Evolutionary conservation across 2,888 invertebrate genomes (phyloP), one percentile per base, ranked within the genome.

Genomic region (Thumatha senex): DNA sequence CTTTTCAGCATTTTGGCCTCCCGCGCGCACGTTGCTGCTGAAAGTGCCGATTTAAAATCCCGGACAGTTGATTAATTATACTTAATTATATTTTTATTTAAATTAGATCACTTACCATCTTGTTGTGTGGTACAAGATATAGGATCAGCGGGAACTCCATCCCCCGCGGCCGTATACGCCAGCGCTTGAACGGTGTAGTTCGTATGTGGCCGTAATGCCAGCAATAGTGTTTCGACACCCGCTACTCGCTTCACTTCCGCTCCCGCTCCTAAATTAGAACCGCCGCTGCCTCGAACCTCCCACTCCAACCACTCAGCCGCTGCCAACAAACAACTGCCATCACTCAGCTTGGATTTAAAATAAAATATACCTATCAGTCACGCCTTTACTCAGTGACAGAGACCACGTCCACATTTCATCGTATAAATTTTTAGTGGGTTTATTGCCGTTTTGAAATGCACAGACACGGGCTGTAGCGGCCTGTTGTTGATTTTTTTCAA

Each of bases 121-220:
- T 97, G 96, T 67, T 96, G 95, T 2, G 97, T 98, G 54, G 93
- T 93, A 77, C 97, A 96, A 86, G 94, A 95, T 74, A 97, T 93
- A 49, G 96, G 94, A 63, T 93, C 90, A 72, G 96, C 96, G 58
- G 96, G 93, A 10, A 95, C 93, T 0, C 98, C 98, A 76, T 97
- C 97, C 0, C 98, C 98, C 1, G 95, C 95, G 5, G 95, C 94
- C 0, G 97, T 98, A 74, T 95, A 97, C 8, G 97, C 97, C 70
- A 96, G 82, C 4, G 97, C 96, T 73, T 96, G 94, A 55, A 98
- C 93, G 38, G 97, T 97, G 82, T 98, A 98, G 88, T 98, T 98
- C 50, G 97, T 96, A 80, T 95, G 96, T 70, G 96, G 96, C 73
- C 94, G 93, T 58, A 98, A 86, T 4, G 96, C 95, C 67, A 96